These are phyloP conservation scores for Peromyscus eremicus DNA, from an alignment of 2,797 vertebrate genomes.

Conservation along the genomic window DNA sequence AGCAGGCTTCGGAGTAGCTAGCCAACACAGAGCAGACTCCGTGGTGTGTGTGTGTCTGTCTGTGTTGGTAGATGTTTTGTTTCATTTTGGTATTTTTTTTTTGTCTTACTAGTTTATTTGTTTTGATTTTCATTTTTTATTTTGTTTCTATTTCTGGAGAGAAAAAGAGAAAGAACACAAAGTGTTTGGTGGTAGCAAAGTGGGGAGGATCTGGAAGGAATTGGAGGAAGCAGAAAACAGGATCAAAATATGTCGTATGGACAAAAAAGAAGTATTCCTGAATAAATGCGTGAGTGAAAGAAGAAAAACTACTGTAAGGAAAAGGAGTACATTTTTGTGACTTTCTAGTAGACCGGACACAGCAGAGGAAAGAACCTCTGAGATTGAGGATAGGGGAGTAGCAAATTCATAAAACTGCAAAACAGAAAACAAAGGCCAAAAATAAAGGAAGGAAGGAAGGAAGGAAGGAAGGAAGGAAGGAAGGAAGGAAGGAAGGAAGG, in stretches of 20 bases:
- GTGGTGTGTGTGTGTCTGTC: background rate
- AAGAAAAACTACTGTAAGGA: background rate
- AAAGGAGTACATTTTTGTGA: background rate
- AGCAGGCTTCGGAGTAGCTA: background rate
- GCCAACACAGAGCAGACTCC: background rate
- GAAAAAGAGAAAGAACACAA: background rate
- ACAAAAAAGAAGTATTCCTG: background rate
- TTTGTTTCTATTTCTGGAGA: background rate
- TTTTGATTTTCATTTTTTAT: background rate
- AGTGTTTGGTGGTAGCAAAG: background rate
- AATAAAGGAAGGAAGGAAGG: background rate
- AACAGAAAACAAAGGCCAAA: background rate
- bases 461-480: too few relatives aligned
- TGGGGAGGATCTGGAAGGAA: background rate
- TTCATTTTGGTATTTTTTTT: background rate
- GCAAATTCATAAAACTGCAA: background rate
- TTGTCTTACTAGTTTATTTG: background rate
- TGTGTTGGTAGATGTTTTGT: background rate
- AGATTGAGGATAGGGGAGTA: background rate
- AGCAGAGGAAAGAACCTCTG: background rate
- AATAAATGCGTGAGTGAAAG: background rate
- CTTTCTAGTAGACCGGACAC: background rate
- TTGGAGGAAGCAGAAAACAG: background rate
- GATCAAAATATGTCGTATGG: background rate
- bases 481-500: too few relatives aligned